These are phyloP conservation scores for Harpegnathos saltator DNA, from an alignment of 1,140 invertebrate genomes.

Conservation along the genomic window DNA sequence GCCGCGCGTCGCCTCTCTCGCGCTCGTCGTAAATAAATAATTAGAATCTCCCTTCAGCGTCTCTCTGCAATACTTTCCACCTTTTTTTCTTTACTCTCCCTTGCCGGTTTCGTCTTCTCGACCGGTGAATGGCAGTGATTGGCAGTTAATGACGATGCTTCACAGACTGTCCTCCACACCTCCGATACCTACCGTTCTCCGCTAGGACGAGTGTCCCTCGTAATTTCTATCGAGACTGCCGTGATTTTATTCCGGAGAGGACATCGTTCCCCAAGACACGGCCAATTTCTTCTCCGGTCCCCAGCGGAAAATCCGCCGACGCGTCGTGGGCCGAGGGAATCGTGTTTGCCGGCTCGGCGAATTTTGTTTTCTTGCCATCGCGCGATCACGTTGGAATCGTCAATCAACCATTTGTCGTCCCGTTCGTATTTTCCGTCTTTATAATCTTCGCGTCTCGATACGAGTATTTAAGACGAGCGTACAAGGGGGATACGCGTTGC, in stretches of 20 bases:
- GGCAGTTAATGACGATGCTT: constrained; percentile 79
- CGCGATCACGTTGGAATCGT: constrained; percentile 33
- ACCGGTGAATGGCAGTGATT: constrained; percentile 80
- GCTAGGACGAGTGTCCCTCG: constrained; percentile 60
- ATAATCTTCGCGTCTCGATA: background rate
- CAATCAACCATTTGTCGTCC: constrained; percentile 22
- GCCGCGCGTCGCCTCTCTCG: constrained; percentile 30
- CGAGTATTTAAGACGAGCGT: background rate
- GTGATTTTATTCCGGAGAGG: constrained; percentile 71
- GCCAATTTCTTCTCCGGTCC: constrained; percentile 29
- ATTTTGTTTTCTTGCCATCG: too few relatives aligned
- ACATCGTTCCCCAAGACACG: constrained; percentile 59
- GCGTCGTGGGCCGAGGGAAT: constrained; percentile 10
- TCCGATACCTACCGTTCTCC: constrained; percentile 66
- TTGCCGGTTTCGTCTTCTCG: constrained; percentile 56
- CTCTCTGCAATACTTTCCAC: constrained; percentile 42
- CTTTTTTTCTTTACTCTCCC: constrained; percentile 47
- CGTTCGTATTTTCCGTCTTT: background rate
- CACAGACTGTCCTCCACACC: constrained; percentile 67
- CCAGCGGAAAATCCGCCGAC: constrained; percentile 30
- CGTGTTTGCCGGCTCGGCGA: background rate
- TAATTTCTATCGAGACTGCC: constrained; percentile 72
- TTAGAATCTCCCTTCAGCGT: constrained; percentile 72
- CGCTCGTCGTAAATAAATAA: constrained; percentile 74
- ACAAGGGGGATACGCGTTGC: too few relatives aligned